Conservation (phyloP, 2,797 vertebrate genomes). For the Falco naumanni region DNA sequence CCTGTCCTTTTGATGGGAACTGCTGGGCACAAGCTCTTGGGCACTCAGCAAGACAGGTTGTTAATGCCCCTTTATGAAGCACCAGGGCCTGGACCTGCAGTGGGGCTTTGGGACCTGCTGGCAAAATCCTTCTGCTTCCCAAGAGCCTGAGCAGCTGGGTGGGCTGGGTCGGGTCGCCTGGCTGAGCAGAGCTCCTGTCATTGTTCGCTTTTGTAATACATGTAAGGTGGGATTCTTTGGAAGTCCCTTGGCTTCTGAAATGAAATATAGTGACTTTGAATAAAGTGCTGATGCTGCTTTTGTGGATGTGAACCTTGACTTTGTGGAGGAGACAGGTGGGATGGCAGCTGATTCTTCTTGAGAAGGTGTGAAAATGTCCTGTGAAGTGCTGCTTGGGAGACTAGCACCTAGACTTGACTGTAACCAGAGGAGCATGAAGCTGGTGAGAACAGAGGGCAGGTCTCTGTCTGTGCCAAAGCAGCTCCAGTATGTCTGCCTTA, state of each 20-base stretch:
- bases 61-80: neutral
- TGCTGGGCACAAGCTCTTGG: accelerated
- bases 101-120: neutral
- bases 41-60: accelerated
- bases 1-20: accelerated
- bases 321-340: accelerated
- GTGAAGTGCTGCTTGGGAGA: neutral
- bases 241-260: neutral
- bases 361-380: neutral
- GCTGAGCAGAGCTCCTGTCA: accelerated
- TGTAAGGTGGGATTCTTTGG: neutral
- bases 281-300: neutral
- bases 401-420: neutral
- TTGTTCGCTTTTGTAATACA: accelerated
- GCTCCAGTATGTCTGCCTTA: neutral
- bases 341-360: neutral
- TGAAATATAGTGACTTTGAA: neutral
- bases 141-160: neutral
- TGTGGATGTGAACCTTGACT: neutral
- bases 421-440: accelerated
- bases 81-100: neutral
- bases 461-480: accelerated
- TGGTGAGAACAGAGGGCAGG: neutral
- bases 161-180: too few species aligned
- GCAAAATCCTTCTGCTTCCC: neutral